phyloP scores from a whole-genome alignment of 2,888 invertebrate species.

The Pachymerium ferrugineum region DNA sequence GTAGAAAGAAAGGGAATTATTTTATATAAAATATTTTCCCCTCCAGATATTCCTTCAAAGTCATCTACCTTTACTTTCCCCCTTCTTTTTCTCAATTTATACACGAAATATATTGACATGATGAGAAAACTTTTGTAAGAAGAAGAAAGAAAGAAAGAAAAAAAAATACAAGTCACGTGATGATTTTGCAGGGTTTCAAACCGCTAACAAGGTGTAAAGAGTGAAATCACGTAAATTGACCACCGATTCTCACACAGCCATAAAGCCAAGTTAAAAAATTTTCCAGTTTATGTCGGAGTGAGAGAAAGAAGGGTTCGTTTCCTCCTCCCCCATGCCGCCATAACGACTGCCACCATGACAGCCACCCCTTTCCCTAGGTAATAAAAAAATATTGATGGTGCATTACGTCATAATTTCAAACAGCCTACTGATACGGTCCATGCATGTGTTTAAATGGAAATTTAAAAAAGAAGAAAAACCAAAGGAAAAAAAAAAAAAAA shows the following conservation, averaged over 20 bases:
- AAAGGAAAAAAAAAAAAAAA: neutral
- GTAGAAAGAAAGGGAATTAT: no score
- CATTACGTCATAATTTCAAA: slow-evolving; percentile 13
- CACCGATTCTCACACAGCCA: neutral
- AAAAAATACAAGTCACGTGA: no score
- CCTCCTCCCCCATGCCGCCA: slow-evolving; percentile 7
- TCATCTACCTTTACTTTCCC: no score
- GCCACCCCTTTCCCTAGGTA: slow-evolving; percentile 12
- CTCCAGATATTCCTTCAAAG: no score
- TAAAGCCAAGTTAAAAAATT: neutral
- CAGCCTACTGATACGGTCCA: slow-evolving; percentile 3
- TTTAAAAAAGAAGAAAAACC: neutral
- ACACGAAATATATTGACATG: no score
- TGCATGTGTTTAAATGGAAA: neutral
- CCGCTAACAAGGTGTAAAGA: no score
- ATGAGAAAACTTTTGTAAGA: no score
- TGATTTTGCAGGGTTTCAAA: no score
- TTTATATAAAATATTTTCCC: no score
- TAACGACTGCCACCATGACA: slow-evolving; percentile 13
- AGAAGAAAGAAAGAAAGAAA: no score
- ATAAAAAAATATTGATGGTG: slow-evolving; percentile 13
- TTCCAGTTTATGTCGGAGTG: neutral
- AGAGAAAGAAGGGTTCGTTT: slow-evolving; percentile 2
- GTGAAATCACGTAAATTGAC: no score
- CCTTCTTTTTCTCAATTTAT: no score